Base-by-base conservation (phyloP, 2,888 invertebrate species). In the Iselma pallidipennis region DNA sequence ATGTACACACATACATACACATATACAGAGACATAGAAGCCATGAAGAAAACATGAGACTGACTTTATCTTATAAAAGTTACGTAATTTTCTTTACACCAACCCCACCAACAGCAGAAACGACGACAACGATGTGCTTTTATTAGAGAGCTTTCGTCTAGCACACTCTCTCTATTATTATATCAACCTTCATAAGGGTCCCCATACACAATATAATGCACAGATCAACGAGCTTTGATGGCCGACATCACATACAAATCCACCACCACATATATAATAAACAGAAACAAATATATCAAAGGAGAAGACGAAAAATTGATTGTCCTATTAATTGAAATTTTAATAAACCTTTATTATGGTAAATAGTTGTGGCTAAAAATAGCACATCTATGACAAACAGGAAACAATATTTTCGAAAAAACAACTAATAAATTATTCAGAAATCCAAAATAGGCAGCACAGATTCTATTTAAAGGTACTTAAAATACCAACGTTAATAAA, bases 21-120 rank as follows among this genome's bases (percentile, higher is more conserved):
- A n/a, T n/a, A n/a, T n/a, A 51, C 49, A 62, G 52, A 62, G 62
- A 61, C 65, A 65, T 61, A 66, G 66, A 58, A 62, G 59, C 66
- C 68, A 72, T 74, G 74, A 72, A 74, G 71, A 68, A 72, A 71
- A 72, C 72, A 74, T 74, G 74, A 74, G 69, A 63, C 63, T 66
- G 67, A 67, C 72, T 69, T 66, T 69, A 69, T 71, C 73, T 69
- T 69, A 70, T 72, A 72, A 72, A 73, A 73, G 71, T 72, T 72
- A 69, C 67, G 72, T 71, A 72, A 73, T 73, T 71, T 72, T 57
- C 62, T 60, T 55, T 63, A 55, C 64, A 55, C 50, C 52, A n/a
- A n/a, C n/a, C 59, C 52, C 64, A 55, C 50, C 45, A 42, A 19
- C 42, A 42, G 9, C 6, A 45, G 7, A 6, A 29, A 12, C 9